Evolutionary conservation across 2,888 invertebrate species (phyloP).

Genomic region (Melanchra persicariae): DNA sequence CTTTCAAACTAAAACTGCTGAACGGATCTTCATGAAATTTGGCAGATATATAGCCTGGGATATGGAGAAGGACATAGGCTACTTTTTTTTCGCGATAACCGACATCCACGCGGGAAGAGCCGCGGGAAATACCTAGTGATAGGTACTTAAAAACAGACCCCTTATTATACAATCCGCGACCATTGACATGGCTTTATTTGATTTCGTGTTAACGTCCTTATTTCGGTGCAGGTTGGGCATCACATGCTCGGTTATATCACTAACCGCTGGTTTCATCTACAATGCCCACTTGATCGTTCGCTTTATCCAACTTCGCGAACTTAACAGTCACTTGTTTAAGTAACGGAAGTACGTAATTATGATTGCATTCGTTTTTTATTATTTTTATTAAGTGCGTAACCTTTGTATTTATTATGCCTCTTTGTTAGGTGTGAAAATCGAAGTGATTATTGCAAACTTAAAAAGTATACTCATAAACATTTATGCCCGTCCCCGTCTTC

Average conservation of each 20-base stretch:
- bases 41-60: no score
- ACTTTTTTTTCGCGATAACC: no score
- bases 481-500: slow-evolving; percentile 10
- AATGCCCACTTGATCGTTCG: slow-evolving; percentile 22
- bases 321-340: slow-evolving; percentile 25
- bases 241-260: slow-evolving; percentile 16
- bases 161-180: slow-evolving; percentile 7
- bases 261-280: slow-evolving; percentile 14
- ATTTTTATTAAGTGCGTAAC: slow-evolving; percentile 40
- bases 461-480: slow-evolving; percentile 12
- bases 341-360: slow-evolving; percentile 53
- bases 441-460: slow-evolving; percentile 11
- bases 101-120: no score
- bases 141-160: background rate
- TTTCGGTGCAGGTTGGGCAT: slow-evolving; percentile 11
- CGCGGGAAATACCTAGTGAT: no score
- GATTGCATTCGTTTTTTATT: slow-evolving; percentile 43
- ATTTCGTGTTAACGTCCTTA: slow-evolving; percentile 35
- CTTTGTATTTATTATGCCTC: slow-evolving; percentile 41
- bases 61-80: no score
- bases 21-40: no score
- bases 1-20: no score
- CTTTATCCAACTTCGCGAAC: slow-evolving; percentile 31
- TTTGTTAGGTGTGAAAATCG: slow-evolving; percentile 46
- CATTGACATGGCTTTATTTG: background rate